A percentile compares a stretch with the other conserved stretches of the same genome.
Conservation (phyloP, 1,140 invertebrate species). For the Paraescarpia echinospica region DNA sequence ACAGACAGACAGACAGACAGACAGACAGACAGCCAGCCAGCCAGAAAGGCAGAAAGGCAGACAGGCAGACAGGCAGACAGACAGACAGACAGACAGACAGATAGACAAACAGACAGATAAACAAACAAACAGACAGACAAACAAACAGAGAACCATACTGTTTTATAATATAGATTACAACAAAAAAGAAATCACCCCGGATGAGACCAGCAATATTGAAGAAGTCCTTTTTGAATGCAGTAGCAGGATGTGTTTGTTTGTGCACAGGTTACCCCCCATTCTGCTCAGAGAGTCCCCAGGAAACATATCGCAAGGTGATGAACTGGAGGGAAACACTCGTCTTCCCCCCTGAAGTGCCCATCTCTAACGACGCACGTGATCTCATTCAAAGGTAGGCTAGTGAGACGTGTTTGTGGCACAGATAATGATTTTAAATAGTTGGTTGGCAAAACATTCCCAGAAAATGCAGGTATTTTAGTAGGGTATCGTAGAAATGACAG, state of each 20-base stretch:
- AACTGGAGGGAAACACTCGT: constrained; percentile 97
- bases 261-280: constrained; percentile 92
- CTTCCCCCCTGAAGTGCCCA: constrained; percentile 98
- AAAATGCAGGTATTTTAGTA: neutral
- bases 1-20: too few relatives aligned
- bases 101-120: too few relatives aligned
- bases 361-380: constrained; percentile 78
- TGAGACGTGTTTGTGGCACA: neutral
- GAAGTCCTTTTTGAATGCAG: too few relatives aligned
- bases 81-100: too few relatives aligned
- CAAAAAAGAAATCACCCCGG: too few relatives aligned
- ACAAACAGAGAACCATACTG: too few relatives aligned
- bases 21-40: too few relatives aligned
- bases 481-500: neutral
- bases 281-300: constrained; percentile 98
- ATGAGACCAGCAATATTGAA: too few relatives aligned
- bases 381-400: constrained; percentile 57
- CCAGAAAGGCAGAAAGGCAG: too few relatives aligned
- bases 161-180: too few relatives aligned
- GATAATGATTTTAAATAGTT: neutral
- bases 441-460: neutral
- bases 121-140: too few relatives aligned
- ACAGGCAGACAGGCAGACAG: too few relatives aligned
- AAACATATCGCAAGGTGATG: constrained; percentile 99
- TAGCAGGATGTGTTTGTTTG: constrained; percentile 24